Evolutionary conservation across 2,888 invertebrate genomes (phyloP).

Genomic region (Eupithecia pulchellata): DNA sequence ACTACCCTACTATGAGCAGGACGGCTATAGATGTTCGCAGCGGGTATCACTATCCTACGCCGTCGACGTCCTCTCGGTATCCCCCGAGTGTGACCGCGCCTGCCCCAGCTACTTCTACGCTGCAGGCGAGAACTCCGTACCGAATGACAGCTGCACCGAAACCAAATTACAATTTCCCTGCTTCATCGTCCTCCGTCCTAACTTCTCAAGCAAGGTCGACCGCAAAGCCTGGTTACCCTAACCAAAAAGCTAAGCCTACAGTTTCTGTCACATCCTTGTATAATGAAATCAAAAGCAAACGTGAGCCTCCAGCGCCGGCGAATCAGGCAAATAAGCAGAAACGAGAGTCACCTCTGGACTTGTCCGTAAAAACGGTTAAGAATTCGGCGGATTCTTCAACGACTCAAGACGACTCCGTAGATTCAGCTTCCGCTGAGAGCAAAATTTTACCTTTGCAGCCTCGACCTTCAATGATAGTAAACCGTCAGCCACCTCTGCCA

Average conservation of each 20-base stretch:
- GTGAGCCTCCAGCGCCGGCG: conserved; percentile 89
- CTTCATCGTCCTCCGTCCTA: conserved; percentile 65
- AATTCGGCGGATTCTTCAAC: conserved; percentile 96
- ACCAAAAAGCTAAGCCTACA: conserved; percentile 78
- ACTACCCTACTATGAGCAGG: conserved; percentile 66
- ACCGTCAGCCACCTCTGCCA: conserved; percentile 58
- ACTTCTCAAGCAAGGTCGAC: conserved; percentile 70
- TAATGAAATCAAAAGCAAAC: conserved; percentile 85
- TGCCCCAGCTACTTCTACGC: conserved; percentile 64
- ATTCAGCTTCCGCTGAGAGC: conserved; percentile 73
- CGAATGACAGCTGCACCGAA: conserved; percentile 67
- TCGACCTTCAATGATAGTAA: conserved; percentile 65
- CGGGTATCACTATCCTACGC: conserved; percentile 67
- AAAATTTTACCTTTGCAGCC: conserved; percentile 66
- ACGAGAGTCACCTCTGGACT: conserved; percentile 93
- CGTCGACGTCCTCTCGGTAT: conserved; percentile 73
- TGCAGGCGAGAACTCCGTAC: conserved; percentile 63
- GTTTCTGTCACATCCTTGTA: conserved; percentile 81
- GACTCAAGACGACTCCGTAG: conserved; percentile 87
- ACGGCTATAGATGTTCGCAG: conserved; percentile 61
- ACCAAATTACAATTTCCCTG: conserved; percentile 68
- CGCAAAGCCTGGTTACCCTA: conserved; percentile 71
- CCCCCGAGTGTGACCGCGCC: conserved; percentile 61
- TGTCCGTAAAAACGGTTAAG: conserved; percentile 95
- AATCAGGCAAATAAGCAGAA: conserved; percentile 79